Evolutionary conservation across 2,113 vertebrate species (phyloP).

Genomic region (Aspidoscelis tigris): DNA sequence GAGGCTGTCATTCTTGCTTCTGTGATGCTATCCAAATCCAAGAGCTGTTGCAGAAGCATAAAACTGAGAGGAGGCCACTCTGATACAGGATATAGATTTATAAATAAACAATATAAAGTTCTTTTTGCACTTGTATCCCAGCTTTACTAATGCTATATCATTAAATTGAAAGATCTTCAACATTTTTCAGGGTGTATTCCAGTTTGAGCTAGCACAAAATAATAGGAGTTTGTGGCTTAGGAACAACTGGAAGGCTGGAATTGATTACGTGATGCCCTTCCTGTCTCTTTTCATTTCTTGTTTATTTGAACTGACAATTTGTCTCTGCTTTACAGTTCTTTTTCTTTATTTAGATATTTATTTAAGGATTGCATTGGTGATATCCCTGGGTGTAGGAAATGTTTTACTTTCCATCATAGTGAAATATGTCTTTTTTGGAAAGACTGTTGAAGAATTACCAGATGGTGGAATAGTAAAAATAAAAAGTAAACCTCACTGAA

Average conservation of each 20-base stretch:
- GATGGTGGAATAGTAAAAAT: conserved; percentile 46
- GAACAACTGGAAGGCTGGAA: not conserved
- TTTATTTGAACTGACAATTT: not conserved
- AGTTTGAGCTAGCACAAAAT: not conserved
- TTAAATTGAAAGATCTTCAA: not conserved
- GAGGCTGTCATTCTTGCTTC: too few relatives aligned
- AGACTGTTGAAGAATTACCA: conserved; percentile 45
- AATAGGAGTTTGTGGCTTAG: not conserved
- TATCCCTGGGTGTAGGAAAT: conserved; percentile 55
- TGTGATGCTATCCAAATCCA: too few relatives aligned
- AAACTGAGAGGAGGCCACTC: too few relatives aligned
- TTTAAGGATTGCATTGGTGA: conserved; percentile 53
- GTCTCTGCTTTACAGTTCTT: not conserved
- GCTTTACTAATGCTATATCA: not conserved
- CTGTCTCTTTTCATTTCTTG: not conserved
- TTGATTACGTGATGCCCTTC: too few relatives aligned
- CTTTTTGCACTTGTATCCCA: too few relatives aligned
- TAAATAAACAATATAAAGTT: too few relatives aligned
- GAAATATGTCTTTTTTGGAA: not conserved
- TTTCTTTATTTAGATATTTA: conserved; percentile 11
- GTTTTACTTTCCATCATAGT: conserved; percentile 43
- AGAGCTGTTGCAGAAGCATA: too few relatives aligned
- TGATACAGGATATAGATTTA: too few relatives aligned
- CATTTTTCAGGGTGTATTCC: not conserved
- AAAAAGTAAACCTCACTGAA: conserved; percentile 49